Evolutionary conservation across 2,888 invertebrate species (phyloP), one percentile per base, ranked within the genome.

Genomic region (Amaurobius ferox): DNA sequence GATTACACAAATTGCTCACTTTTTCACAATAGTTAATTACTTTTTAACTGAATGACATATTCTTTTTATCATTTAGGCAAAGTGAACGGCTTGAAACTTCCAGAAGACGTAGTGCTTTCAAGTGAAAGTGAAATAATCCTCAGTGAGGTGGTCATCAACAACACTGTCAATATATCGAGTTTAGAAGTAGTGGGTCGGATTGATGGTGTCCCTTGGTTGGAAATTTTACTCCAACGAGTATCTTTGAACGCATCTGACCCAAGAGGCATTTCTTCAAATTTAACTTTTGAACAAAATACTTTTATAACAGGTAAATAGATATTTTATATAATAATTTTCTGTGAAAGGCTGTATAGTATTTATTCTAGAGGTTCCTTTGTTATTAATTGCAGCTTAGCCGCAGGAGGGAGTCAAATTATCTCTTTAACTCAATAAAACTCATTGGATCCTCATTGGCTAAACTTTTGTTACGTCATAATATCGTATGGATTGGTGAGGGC

Each of bases 61-160:
- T 35, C 11, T 35, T 35, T 35, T 35, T 11, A 7, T 35, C 11
- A 11, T 81, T 9, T 28, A 81, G 83, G 66, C 11, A 19, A 7
- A 19, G 0, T 83, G 19, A 83, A 83, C 68, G 19, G 19, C 1
- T 1, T 83, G 0, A 64, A 83, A 26, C 16, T 83, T 19, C 83
- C 66, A 26, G 29, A 77, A 19, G 77, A 83, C 66, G 70, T 83
- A n/a, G 35, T 83, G 11, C 23, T 83, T 6, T 28, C 39, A 16
- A 11, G 64, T 32, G 35, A 44, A 1, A 48, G 71, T 64, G 83
- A 83, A 28, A 35, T 19, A 29, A 66, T 83, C 28, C n/a, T 16
- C 6, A 35, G 29, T 11, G 40, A 61, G 30, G 44, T 77, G 0
- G 23, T 29, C 11, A 30, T 62, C 7, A 66, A 30, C 16, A 29